Base-by-base conservation (phyloP, 1,140 invertebrate species). In the Nymphalis io region DNA sequence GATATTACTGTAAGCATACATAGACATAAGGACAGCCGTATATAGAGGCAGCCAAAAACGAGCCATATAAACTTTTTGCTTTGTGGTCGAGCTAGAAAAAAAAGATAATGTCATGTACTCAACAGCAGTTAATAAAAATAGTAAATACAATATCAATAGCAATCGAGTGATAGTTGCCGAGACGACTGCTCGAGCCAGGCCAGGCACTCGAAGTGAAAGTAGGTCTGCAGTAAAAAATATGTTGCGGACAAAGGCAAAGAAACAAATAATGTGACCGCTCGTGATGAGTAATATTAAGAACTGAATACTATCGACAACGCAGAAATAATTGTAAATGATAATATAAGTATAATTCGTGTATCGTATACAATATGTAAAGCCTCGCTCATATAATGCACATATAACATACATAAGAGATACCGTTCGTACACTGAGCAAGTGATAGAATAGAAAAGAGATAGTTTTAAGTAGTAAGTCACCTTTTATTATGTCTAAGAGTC, bases 401-500 rank as follows among this genome's bases (percentile, higher is more conserved):
- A 78, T 77, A 80, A 81, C 80, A 87, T 78, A 84, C 75, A 33
- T 33, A 83, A 75, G 70, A 75, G 65, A 70, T 65, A 70, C 75
- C 82, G 79, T 68, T 71, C 70, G 76, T 73, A 82, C 78, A 81
- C 70, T 78, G 72, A 83, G 80, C 78, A 77, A 77, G 83, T 83
- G 84, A 88, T 82, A 87, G 78, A 81, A 57, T 80, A 79, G 39
- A 63, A 82, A 79, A 84, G 82, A 92, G 78, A 87, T 87, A 93
- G 92, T 93, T 93, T 93, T 93, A 90, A 93, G 93, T 93, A 93
- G 93, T 93, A 93, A 92, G 92, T 93, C 93, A 93, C 92, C 93
- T 92, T 92, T 92, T 74, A 62, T 77, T 77, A 78, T 57, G 74
- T 81, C 69, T 83, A 80, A 75, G 69, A 82, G 79, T 81, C 88